Evolutionary conservation across 2,113 vertebrate genomes (phyloP), one percentile per base, ranked within the genome.

Genomic region (Toxotes jaculatrix): DNA sequence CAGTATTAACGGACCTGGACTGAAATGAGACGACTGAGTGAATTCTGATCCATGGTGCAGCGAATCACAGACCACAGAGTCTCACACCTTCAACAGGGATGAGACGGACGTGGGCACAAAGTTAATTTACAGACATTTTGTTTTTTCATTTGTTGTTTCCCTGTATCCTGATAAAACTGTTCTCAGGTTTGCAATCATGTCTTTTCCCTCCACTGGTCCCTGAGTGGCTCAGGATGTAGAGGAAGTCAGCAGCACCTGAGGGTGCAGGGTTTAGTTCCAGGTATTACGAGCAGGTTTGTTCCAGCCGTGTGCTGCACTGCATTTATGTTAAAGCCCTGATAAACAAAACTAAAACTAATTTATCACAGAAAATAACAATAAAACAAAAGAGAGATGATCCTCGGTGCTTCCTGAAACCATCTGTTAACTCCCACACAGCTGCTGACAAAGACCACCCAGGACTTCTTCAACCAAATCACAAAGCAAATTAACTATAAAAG

Each of bases 381-480:
- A 88, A 79, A 82, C 74, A 84, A 77, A 87, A 79, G 49, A 66
- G 42, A 65, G 76, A 62, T 10, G 61, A 69, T 82, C 81, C 72
- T 51, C 53, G 2, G 71, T 16, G 73, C 62, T 59, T 74, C 82
- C 61, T 72, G 67, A 59, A 75, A 75, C 31, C 69, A 62, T 73
- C 76, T 77, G 78, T 77, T 82, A 34, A 67, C 88, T 84, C 90
- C 84, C 88, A 88, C 86, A 61, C 90, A 85, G 86, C 79, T 85
- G 86, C 90, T 83, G 79, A 86, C 83, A 23, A 72, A 87, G 80
- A 83, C 74, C 85, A 78, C 85, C 53, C 36, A 82, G 82, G 88
- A 89, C 65, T 31, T 56, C 62, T 73, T 49, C 75, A 10, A 56
- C 62, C 79, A 88, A 85, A 88, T 80, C 90, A 86, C 86, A 87